Evolutionary conservation across 2,888 invertebrate species (phyloP), one percentile per base, ranked within the genome.

Genomic region (Lomographa bimaculata): DNA sequence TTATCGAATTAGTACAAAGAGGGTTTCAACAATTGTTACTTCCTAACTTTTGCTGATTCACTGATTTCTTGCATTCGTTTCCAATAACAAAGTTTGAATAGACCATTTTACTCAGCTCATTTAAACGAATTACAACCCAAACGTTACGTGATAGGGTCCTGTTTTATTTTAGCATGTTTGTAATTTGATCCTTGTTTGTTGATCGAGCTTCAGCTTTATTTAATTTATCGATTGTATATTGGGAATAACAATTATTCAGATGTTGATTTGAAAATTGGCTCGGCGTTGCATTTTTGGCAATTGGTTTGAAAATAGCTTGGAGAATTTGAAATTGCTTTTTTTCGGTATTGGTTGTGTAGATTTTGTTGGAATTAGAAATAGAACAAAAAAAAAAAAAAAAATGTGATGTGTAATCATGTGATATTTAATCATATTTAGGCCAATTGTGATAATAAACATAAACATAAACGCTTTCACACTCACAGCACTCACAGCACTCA

Each of bases 41-140:
- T 17, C 16, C 25, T 12, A 46, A 41, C 43, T 44, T 46, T 46
- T 23, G 50, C 44, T 42, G 44, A 50, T 39, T 29, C 36, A 11
- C 38, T 42, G 46, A 46, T 50, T 50, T 38, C 43, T 50, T 46
- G 46, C 50, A 50, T 45, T 42, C 38, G 29, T 39, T 46, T 23
- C 39, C 38, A 46, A 46, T 46, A 46, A 36, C 29, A 48, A 50
- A 50, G 41, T 45, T 50, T 29, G 19, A 20, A 33, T 36, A 26
- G 46, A 17, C 38, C 38, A 46, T 39, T 46, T 43, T 5, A 29
- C 5, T n/a, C 24, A 19, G 18, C 7, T 17, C 1, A 3, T 2
- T 14, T 14, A 14, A 14, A 17, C 26, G 3, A 35, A 18, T 17
- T 5, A 16, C 1, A n/a, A 37, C 23, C n/a, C n/a, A n/a, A n/a